These are phyloP conservation scores for Seriola quinqueradiata DNA, from an alignment of 2,113 vertebrate genomes.

Conservation along the genomic window DNA sequence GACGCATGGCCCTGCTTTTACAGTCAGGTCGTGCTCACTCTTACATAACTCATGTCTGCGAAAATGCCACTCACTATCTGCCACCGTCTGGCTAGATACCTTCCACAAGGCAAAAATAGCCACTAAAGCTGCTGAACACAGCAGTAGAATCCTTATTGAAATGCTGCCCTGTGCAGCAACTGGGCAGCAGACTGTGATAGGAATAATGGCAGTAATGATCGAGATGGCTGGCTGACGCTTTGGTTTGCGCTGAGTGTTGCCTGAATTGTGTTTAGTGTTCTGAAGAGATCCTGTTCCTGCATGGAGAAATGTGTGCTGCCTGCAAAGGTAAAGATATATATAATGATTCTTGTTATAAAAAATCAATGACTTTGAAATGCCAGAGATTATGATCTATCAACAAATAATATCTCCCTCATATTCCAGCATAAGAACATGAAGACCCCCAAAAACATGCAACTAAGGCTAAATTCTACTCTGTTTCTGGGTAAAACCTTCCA, in stretches of 20 bases:
- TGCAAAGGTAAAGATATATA: background rate
- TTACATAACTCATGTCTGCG: conserved; percentile 48
- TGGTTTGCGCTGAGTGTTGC: background rate
- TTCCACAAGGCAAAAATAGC: conserved; percentile 17
- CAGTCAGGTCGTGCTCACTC: conserved; percentile 44
- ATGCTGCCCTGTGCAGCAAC: conserved; percentile 22
- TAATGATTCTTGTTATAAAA: background rate
- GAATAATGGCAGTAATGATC: conserved; percentile 39
- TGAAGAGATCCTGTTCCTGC: background rate
- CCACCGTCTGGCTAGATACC: conserved; percentile 25
- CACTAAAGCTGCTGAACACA: conserved; percentile 17
- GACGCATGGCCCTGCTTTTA: conserved; percentile 52
- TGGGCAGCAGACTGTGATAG: conserved; percentile 34
- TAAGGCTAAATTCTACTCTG: conserved; percentile 12
- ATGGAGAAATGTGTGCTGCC: background rate
- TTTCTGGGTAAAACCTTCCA: conserved; percentile 16
- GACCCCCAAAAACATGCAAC: background rate
- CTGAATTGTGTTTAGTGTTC: conserved; percentile 7
- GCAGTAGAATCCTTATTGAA: conserved; percentile 44
- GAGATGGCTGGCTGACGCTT: background rate
- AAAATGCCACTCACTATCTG: conserved; percentile 44
- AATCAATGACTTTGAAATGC: background rate
- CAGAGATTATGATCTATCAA: background rate
- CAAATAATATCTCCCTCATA: background rate
- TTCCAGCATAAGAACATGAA: conserved; percentile 2